A percentile compares a stretch with the other conserved stretches of the same genome.
Evolutionary conservation across 2,888 invertebrate genomes (phyloP).

Genomic region (Sisyra terminalis): DNA sequence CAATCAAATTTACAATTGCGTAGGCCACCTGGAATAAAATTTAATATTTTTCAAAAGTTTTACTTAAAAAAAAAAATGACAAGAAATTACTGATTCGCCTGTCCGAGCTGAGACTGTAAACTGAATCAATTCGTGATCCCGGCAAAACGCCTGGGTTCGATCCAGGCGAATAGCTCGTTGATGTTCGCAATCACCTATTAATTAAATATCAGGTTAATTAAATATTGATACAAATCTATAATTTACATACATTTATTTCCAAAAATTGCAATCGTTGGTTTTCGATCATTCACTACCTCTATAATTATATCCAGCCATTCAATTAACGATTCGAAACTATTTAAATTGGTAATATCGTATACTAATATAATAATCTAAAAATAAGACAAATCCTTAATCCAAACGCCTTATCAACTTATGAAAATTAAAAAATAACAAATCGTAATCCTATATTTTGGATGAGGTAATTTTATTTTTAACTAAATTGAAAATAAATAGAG

Average conservation of each 20-base stretch:
- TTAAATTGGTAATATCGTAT: slow-evolving; percentile 67
- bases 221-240: not conserved
- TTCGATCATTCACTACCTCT: slow-evolving; percentile 24
- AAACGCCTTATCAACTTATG: too few species aligned
- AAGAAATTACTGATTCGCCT: slow-evolving; percentile 44
- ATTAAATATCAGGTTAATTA: not conserved
- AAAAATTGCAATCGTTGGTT: slow-evolving; percentile 40
- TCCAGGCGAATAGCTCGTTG: slow-evolving; percentile 49
- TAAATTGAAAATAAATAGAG: slow-evolving; percentile 2
- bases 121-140: slow-evolving; percentile 40
- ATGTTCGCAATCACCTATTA: slow-evolving; percentile 46
- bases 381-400: slow-evolving; percentile 6
- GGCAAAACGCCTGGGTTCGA: slow-evolving; percentile 43
- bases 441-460: too few species aligned
- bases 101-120: slow-evolving; percentile 54
- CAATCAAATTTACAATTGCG: slow-evolving; percentile 51
- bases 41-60: not conserved
- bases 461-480: too few species aligned
- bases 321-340: slow-evolving; percentile 60
- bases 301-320: slow-evolving; percentile 49
- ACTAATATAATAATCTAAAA: slow-evolving; percentile 60
- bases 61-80: not conserved
- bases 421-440: too few species aligned
- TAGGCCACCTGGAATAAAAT: slow-evolving; percentile 36
- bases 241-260: slow-evolving; percentile 44